These are phyloP conservation scores for Etheostoma perlongum DNA, from an alignment of 2,797 vertebrate genomes.

Conservation along the genomic window DNA sequence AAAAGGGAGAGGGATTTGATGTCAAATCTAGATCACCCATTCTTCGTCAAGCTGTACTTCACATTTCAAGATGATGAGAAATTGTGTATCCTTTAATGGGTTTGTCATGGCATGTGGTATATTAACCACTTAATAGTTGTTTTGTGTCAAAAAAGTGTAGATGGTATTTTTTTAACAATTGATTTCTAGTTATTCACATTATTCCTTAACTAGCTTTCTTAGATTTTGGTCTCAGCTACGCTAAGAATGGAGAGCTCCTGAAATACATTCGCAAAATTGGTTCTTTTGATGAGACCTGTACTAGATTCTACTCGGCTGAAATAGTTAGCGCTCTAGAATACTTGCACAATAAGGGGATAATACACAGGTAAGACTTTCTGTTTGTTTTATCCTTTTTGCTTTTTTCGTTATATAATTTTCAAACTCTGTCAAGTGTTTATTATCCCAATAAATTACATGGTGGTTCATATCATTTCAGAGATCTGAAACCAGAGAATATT, in stretches of 20 bases:
- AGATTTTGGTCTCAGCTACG: slow-evolving; percentile 99
- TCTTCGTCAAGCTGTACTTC: slow-evolving; percentile 99
- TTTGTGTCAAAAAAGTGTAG: background rate
- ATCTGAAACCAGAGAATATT: slow-evolving; percentile 99
- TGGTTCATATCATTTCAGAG: slow-evolving; percentile 85
- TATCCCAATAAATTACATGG: background rate
- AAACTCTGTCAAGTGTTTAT: background rate
- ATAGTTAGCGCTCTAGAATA: slow-evolving; percentile 97
- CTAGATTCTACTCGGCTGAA: slow-evolving; percentile 98
- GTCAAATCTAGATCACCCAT: slow-evolving; percentile 97
- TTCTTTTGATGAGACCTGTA: slow-evolving; percentile 99
- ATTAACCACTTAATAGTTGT: background rate
- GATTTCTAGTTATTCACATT: background rate
- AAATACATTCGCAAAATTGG: slow-evolving; percentile 99
- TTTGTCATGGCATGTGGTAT: background rate
- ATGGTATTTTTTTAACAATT: background rate
- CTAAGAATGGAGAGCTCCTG: slow-evolving; percentile 98
- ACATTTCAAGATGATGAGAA: slow-evolving; percentile 99
- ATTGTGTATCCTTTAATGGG: slow-evolving; percentile 95
- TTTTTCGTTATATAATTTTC: background rate
- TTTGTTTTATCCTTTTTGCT: background rate
- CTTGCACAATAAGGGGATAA: slow-evolving; percentile 97
- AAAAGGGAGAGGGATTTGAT: slow-evolving; percentile 98
- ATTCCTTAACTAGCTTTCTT: slow-evolving; percentile 86
- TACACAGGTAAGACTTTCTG: slow-evolving; percentile 91